Conservation (phyloP, 2,888 invertebrate genomes). For the Mythimna albipuncta region DNA sequence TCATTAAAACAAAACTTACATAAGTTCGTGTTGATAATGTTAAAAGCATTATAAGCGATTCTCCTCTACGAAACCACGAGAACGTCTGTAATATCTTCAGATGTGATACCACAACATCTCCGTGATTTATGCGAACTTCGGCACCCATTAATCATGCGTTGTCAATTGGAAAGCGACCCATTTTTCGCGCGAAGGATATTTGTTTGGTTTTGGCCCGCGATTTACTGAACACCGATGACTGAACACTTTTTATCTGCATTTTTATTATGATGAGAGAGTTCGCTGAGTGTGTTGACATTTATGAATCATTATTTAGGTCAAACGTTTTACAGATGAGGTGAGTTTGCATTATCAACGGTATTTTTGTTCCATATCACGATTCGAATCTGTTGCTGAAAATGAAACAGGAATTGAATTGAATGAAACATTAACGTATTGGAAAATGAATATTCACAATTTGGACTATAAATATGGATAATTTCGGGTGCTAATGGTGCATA, state of each 20-base stretch:
- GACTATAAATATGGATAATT: slow-evolving; percentile 67
- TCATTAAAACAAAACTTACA: slow-evolving; percentile 18
- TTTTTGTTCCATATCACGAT: slow-evolving; percentile 18
- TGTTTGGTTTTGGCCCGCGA: slow-evolving; percentile 77
- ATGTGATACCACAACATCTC: slow-evolving; percentile 76
- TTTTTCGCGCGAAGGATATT: slow-evolving; percentile 77
- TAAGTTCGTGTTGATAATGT: slow-evolving; percentile 3
- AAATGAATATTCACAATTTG: slow-evolving; percentile 60
- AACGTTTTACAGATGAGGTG: slow-evolving; percentile 13
- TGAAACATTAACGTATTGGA: slow-evolving; percentile 62
- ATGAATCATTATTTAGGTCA: slow-evolving; percentile 38
- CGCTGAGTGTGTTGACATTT: slow-evolving; percentile 61
- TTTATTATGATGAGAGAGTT: slow-evolving; percentile 58
- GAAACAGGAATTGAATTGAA: slow-evolving; percentile 73
- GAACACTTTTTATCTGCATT: slow-evolving; percentile 66
- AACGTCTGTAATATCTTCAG: slow-evolving; percentile 69
- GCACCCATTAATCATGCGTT: slow-evolving; percentile 82
- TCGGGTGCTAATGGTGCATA: slow-evolving; percentile 54
- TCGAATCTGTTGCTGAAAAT: slow-evolving; percentile 72
- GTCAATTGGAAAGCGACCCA: slow-evolving; percentile 85
- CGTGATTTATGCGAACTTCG: slow-evolving; percentile 81
- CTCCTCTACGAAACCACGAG: slow-evolving; percentile 59
- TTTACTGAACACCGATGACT: slow-evolving; percentile 74
- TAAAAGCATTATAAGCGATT: slow-evolving; percentile 41
- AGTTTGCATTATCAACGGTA: slow-evolving; percentile 8